Base-by-base conservation (phyloP, 1,140 invertebrate species). In the Achroia grisella region DNA sequence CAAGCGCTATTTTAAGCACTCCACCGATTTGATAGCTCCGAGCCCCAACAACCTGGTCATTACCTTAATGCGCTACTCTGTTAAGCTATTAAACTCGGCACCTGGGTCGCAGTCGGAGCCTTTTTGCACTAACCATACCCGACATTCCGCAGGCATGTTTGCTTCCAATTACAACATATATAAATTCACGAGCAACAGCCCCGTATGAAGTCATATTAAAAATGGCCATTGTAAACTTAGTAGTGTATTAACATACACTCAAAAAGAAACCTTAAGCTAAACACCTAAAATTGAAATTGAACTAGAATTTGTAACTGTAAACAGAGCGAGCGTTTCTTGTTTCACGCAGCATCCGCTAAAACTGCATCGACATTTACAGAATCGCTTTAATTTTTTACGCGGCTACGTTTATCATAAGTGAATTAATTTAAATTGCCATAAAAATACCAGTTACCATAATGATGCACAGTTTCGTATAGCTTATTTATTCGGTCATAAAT, bases 341-440 rank as follows among this genome's bases (percentile, higher is more conserved):
- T 44, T 34, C 12, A 31, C 32, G 35, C 66, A 66, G 63, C 62
- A 69, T 71, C 67, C 61, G 62, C 56, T 68, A 68, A 66, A 66
- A 54, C 67, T 45, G 47, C 62, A 60, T 62, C 62, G 62, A 71
- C 74, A 69, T 74, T 78, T 72, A 62, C 58, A 76, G 64, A 75
- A 80, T 74, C 55, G 50, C 47, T 61, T 63, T 58, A 65, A 64
- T 67, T 75, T 72, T 79, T 74, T 80, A 63, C 62, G 46, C 48
- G 33, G 15, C 29, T 37, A 48, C 61, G 62, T 74, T 81, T 73
- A 79, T 76, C 79, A 78, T 81, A 83, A 79, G 70, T 67, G 72
- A 80, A 79, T 80, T 77, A 77, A 83, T 80, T 83, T 71, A 71
- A 77, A 79, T 76, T 75, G 73, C 51, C 61, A 79, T 72, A 70